Evolutionary conservation across 2,113 vertebrate genomes (phyloP), one percentile per base, ranked within the genome.

Genomic region (Tragulus kanchil): DNA sequence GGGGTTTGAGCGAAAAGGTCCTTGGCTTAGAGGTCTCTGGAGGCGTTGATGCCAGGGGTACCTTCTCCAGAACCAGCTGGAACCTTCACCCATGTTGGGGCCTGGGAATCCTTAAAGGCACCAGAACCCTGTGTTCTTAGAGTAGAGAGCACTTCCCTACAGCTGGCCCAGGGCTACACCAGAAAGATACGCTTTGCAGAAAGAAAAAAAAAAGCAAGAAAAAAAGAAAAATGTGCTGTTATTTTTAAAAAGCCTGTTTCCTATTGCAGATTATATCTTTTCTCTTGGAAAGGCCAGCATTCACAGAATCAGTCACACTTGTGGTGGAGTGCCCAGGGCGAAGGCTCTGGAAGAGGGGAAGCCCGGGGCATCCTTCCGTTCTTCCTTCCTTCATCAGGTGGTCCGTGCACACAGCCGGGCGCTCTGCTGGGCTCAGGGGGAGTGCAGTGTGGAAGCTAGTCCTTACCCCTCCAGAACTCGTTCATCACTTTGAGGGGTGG

Each of bases 181-280:
- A 9, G 97, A 95, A 95, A 96, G 92, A 96, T 65, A 94, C 96
- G 73, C 94, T 0, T 0, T 61, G 93, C 56, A 77, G 96, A 93
- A 95, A 94, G 86, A n/a, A 77, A 84, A 73, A 67, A 28, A n/a
- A 25, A 86, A 59, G 25, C 54, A 89, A 81, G 93, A 77, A 69
- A 31, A 31, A 45, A 96, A 93, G 92, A 78, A 96, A 94, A 90
- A 61, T 28, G 82, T 78, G 96, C 78, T 90, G 96, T 96, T 97
- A 96, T 94, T 95, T 96, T 96, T 96, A 48, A 92, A 93, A 96
- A 89, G 85, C 48, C 50, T 31, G 17, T 94, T 96, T 97, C 96
- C 92, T 93, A 94, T 52, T 97, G 93, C 91, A 93, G 95, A 97
- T 95, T 5, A 19, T 86, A 67, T 96, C 93, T 94, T 96, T 90